Evolutionary conservation across 2,113 vertebrate species (phyloP).

Genomic region (Rutilus rutilus): DNA sequence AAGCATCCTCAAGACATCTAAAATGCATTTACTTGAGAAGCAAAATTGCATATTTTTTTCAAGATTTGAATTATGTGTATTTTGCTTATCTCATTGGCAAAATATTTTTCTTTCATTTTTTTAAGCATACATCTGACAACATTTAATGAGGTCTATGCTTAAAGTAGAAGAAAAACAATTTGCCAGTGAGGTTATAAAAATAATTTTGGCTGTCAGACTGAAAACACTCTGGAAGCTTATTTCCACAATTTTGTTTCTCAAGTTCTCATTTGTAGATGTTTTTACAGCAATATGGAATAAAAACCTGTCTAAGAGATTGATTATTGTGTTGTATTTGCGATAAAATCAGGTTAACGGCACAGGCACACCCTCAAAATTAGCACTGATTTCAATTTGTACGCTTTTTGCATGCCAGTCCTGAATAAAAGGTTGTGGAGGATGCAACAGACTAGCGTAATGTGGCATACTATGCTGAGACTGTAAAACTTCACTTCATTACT

Average conservation of each 20-base stretch:
- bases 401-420: not conserved
- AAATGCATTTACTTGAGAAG: not conserved
- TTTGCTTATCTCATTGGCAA: not conserved
- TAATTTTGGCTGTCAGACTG: not conserved
- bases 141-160: not conserved
- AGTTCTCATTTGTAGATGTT: not conserved
- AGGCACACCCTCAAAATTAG: not conserved
- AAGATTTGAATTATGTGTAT: not conserved
- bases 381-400: not conserved
- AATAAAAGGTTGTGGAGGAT: not conserved
- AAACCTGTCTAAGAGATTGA: not conserved
- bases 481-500: not conserved
- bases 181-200: not conserved
- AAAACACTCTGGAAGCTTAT: not conserved
- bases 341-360: not conserved
- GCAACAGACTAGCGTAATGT: not conserved
- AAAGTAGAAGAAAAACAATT: not conserved
- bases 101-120: not conserved
- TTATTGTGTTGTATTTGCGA: not conserved
- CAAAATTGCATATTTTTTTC: not conserved
- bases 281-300: not conserved
- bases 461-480: constrained; percentile 7
- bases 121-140: not conserved
- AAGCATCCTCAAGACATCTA: not conserved
- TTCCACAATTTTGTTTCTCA: not conserved